These are phyloP conservation scores for Dysmachus trigonus DNA, from an alignment of 2,888 invertebrate species.

Conservation along the genomic window DNA sequence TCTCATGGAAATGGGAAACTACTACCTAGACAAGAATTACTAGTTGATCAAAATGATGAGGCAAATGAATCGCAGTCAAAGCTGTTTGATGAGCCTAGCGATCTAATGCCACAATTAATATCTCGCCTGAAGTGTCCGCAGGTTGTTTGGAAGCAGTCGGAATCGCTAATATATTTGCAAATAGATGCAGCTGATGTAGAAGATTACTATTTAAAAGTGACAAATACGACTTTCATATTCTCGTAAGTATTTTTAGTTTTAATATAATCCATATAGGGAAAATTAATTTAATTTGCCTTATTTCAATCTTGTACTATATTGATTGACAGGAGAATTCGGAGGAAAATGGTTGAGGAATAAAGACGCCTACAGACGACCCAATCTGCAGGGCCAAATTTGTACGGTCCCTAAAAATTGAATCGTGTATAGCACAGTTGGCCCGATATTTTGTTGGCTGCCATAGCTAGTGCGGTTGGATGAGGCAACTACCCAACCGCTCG, in stretches of 20 bases:
- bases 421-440: no score
- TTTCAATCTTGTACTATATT: no score
- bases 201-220: slow-evolving; percentile 55
- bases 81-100: background rate
- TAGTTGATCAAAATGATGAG: background rate
- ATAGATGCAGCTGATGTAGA: slow-evolving; percentile 55
- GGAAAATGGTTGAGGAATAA: no score
- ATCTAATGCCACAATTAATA: slow-evolving; percentile 6
- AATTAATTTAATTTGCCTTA: background rate
- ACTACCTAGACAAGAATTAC: no score
- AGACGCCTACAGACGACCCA: no score
- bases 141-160: slow-evolving; percentile 56
- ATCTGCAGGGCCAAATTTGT: no score
- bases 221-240: slow-evolving; percentile 44
- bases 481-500: no score
- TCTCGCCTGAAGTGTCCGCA: slow-evolving; percentile 51
- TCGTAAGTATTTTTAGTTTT: slow-evolving; percentile 30
- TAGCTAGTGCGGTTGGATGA: no score
- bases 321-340: no score
- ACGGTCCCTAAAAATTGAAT: no score
- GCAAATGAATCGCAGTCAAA: background rate
- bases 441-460: no score
- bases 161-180: slow-evolving; percentile 54
- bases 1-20: background rate
- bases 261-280: background rate